These are phyloP conservation scores for Drosophila saltans DNA, from an alignment of 1,140 invertebrate species.

Conservation along the genomic window DNA sequence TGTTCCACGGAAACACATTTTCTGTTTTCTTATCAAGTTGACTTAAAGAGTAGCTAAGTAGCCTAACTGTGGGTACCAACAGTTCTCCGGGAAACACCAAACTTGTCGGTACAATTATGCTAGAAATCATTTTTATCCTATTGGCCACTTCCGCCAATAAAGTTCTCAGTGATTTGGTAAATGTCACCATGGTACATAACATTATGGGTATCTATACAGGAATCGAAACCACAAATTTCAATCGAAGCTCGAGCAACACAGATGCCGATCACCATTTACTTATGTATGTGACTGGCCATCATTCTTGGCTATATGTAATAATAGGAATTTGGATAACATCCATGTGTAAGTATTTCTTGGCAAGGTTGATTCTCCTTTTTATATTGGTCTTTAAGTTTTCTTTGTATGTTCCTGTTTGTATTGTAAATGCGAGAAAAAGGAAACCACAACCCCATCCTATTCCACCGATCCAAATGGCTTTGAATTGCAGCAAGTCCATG, in stretches of 20 bases:
- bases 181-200: conserved; percentile 4
- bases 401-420: conserved; percentile 48
- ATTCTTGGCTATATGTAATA: conserved; percentile 31
- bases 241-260: not conserved
- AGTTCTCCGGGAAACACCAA: conserved; percentile 5
- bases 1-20: not conserved
- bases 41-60: not conserved
- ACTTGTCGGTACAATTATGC: not conserved
- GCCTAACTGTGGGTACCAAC: not conserved
- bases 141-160: too few relatives aligned
- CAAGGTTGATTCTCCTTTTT: not conserved
- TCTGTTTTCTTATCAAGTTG: conserved; percentile 4
- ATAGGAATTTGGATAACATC: conserved; percentile 51
- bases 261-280: not conserved
- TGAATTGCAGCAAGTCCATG: conserved; percentile 53
- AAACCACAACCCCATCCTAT: conserved; percentile 36
- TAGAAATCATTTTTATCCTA: conserved; percentile 1
- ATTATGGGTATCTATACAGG: conserved; percentile 25
- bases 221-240: conserved; percentile 6
- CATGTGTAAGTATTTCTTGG: conserved; percentile 29
- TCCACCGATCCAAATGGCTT: conserved; percentile 29
- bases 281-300: not conserved
- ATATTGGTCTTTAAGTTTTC: conserved; percentile 31
- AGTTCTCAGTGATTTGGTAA: not conserved
- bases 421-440: conserved; percentile 51